A percentile compares a stretch with the other conserved stretches of the same genome.
phyloP scores from a whole-genome alignment of 2,888 invertebrate species.

The Aphelenchoides bicaudatus region DNA sequence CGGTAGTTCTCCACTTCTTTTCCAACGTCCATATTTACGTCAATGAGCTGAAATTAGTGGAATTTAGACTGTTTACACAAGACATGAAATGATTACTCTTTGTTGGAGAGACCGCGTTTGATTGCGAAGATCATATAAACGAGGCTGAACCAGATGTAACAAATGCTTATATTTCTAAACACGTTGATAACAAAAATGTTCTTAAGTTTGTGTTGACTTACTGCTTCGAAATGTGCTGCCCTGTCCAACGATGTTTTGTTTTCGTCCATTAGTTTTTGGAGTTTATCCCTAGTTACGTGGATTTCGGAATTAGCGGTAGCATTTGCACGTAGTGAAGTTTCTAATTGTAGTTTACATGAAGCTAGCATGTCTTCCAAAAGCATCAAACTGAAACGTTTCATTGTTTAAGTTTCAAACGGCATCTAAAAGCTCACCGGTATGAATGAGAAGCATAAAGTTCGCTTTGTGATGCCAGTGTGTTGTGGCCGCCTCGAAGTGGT shows the following conservation, averaged over 20 bases:
- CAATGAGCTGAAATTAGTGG: neutral
- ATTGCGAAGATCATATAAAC: neutral
- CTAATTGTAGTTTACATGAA: neutral
- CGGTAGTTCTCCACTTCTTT: neutral
- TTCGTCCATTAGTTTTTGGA: neutral
- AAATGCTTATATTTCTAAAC: conserved; percentile 1
- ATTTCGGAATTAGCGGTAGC: neutral
- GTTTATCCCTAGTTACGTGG: neutral
- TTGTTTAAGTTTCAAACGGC: no score
- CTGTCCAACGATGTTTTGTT: neutral
- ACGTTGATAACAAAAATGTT: neutral
- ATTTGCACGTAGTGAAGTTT: conserved; percentile 1
- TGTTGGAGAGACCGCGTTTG: neutral
- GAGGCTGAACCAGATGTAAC: neutral
- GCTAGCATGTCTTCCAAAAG: neutral
- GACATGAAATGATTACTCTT: no score
- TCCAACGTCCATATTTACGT: neutral
- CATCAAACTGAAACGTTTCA: no score
- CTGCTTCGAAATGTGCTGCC: neutral
- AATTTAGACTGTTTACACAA: no score
- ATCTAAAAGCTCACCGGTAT: no score
- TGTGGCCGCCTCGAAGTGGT: no score
- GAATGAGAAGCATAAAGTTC: no score
- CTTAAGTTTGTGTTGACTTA: neutral
- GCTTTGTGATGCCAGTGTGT: no score